phyloP scores from a whole-genome alignment of 2,797 vertebrate species.

The Buphagus erythrorhynchus region DNA sequence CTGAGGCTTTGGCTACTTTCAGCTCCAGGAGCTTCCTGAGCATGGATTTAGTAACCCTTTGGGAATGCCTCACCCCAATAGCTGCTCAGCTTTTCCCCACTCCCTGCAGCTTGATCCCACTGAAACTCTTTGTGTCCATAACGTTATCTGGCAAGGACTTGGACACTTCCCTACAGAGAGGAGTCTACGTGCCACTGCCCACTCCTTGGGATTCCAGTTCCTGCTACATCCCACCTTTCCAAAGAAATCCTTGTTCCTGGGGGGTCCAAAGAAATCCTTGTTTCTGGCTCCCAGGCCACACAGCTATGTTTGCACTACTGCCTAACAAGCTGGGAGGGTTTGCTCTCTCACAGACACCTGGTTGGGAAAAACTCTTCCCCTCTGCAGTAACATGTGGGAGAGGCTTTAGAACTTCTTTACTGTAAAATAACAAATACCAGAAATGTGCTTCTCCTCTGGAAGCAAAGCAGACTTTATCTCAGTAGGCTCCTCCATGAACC shows the following conservation, averaged over 20 bases:
- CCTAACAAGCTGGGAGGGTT: not conserved
- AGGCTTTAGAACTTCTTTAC: not conserved
- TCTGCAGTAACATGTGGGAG: not conserved
- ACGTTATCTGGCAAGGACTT: not conserved
- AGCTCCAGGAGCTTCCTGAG: not conserved
- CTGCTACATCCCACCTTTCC: not conserved
- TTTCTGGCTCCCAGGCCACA: not conserved
- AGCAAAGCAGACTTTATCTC: not conserved
- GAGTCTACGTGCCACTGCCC: accelerated
- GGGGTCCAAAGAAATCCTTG: not conserved
- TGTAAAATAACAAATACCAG: not conserved
- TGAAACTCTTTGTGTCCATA: not conserved
- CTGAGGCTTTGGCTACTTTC: not conserved
- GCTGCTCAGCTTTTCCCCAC: not conserved
- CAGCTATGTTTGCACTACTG: not conserved
- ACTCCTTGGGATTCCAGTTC: not conserved
- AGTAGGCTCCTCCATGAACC: not conserved
- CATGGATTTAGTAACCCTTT: not conserved
- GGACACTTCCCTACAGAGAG: accelerated
- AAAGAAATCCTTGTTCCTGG: not conserved
- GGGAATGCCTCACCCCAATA: not conserved
- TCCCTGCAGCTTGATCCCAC: not conserved
- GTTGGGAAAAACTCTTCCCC: not conserved
- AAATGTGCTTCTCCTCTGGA: not conserved
- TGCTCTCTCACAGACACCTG: not conserved